phyloP scores from a whole-genome alignment of 2,888 invertebrate genomes.

The Hydriomena furcata region DNA sequence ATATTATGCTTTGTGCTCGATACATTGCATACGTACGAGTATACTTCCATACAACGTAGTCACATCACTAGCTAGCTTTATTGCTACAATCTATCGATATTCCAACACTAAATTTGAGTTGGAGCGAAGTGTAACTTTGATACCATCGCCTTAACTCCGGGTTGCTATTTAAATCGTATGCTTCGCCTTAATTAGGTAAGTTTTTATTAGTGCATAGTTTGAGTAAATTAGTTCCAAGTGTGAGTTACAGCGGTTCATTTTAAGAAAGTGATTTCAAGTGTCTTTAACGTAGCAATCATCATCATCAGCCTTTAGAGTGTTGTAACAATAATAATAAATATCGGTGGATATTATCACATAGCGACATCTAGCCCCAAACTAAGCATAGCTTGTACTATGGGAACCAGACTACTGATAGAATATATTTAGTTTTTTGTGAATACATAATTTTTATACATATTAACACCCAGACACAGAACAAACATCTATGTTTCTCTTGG shows the following conservation, averaged over 20 bases:
- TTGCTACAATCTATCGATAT: slow-evolving; percentile 10
- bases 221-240: slow-evolving; percentile 11
- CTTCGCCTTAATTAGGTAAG: slow-evolving; percentile 28
- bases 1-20: too few species aligned
- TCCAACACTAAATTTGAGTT: slow-evolving; percentile 5
- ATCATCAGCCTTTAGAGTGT: background rate
- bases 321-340: too few species aligned
- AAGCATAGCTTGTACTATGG: too few species aligned
- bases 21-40: too few species aligned
- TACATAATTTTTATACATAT: too few species aligned
- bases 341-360: too few species aligned
- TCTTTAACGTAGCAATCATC: background rate
- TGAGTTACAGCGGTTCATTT: background rate
- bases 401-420: too few species aligned
- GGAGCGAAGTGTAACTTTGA: background rate
- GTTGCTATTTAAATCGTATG: slow-evolving; percentile 22
- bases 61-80: background rate
- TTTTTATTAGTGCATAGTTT: slow-evolving; percentile 24
- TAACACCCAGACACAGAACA: too few species aligned
- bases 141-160: slow-evolving; percentile 5
- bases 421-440: too few species aligned
- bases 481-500: too few species aligned
- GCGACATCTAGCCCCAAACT: too few species aligned
- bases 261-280: background rate
- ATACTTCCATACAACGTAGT: too few species aligned